phyloP scores from a whole-genome alignment of 2,113 vertebrate genomes.

The Phrynosoma platyrhinos region DNA sequence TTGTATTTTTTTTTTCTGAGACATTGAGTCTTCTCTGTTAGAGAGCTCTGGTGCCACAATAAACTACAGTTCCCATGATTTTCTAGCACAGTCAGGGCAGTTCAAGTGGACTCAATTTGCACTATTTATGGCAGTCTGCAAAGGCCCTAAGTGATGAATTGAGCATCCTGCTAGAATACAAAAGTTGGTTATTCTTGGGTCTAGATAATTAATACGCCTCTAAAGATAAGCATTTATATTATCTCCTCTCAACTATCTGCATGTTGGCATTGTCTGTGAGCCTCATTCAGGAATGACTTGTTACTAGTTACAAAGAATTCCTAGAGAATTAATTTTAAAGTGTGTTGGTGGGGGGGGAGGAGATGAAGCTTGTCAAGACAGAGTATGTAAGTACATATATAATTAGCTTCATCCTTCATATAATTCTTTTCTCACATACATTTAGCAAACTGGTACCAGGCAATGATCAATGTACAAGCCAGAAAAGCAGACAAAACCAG shows the following conservation, averaged over 20 bases:
- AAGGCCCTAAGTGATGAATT: neutral
- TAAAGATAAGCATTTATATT: slow-evolving; percentile 1
- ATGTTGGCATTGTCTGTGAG: slow-evolving; percentile 38
- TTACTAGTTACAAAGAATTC: slow-evolving; percentile 49
- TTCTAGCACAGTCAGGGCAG: too few species aligned
- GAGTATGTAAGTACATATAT: slow-evolving; percentile 33
- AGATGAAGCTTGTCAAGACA: slow-evolving; percentile 44
- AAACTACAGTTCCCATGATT: too few species aligned
- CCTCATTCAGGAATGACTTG: slow-evolving; percentile 45
- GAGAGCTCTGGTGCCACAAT: too few species aligned
- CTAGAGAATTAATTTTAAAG: slow-evolving; percentile 30
- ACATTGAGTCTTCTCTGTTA: too few species aligned
- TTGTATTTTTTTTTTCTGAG: too few species aligned
- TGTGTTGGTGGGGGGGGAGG: slow-evolving; percentile 5
- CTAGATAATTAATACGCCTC: neutral
- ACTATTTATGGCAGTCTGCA: too few species aligned
- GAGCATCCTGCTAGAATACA: neutral
- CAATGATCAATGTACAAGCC: slow-evolving; percentile 63
- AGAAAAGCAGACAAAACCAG: slow-evolving; percentile 66
- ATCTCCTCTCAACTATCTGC: neutral
- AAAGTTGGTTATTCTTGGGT: neutral
- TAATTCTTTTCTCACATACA: slow-evolving; percentile 55
- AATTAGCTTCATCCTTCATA: slow-evolving; percentile 53
- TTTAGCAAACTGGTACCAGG: slow-evolving; percentile 49
- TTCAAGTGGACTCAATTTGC: too few species aligned